Base-by-base conservation (phyloP, 2,888 invertebrate species). In the Vesta saturnalis region DNA sequence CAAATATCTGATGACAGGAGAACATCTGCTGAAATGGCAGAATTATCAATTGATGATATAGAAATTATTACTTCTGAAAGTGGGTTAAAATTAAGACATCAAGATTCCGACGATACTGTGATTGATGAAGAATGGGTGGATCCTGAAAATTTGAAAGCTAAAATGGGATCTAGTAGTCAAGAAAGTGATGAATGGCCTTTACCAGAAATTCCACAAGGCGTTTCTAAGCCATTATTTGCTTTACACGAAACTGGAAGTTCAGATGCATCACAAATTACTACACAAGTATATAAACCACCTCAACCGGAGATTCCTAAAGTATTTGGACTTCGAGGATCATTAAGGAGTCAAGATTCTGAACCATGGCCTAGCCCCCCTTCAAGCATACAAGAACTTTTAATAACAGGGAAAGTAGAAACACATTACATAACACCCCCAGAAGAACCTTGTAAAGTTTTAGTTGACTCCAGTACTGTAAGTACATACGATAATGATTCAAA, bases 351-450 rank as follows among this genome's bases (percentile, higher is more conserved):
- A 80, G 91, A 91, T 73, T 91, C 92, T 5, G 92, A 93, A 74
- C 91, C 92, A 74, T 93, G 94, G 92, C 93, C 94, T 0, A 92
- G 94, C 47, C 91, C 94, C 0, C 93, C 94, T 6, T 91, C 92
- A 0, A 88, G 88, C 22, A 86, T 91, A 16, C 86, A 91, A 64
- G 92, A 92, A 77, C 89, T 89, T 3, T 91, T 91, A 0, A 87
- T 93, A 6, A 88, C 92, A 16, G 93, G 92, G 77, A 92, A 91
- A 81, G 89, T 93, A 3, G 92, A 94, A 81, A 93, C 93, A 16
- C 94, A 92, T 79, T 94, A 92, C 76, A 89, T 93, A 85, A 90
- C 91, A 39, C 92, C 92, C 78, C 91, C 90, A 0, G 93, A 94
- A 83, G 92, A 91, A 83, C 91, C 93, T 0, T 90, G 90, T 70